These are phyloP conservation scores for Acanthopleura granulata DNA, from an alignment of 2,888 invertebrate species.

Conservation along the genomic window DNA sequence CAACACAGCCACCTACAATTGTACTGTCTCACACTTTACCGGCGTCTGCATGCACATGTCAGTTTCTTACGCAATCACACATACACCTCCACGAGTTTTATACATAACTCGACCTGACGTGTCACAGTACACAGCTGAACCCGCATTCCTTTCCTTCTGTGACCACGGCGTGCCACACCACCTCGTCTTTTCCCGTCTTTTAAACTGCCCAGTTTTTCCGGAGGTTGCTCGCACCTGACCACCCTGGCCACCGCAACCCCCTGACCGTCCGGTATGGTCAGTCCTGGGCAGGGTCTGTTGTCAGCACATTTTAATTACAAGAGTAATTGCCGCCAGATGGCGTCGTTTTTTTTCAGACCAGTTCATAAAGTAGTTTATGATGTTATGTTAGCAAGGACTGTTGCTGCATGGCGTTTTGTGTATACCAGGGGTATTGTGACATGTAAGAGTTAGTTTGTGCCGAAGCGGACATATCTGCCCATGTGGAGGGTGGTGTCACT, in stretches of 20 bases:
- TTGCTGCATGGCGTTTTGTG: conserved; percentile 15
- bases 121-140: too few species aligned
- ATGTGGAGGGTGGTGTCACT: conserved; percentile 15
- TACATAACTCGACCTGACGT: background rate
- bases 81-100: background rate
- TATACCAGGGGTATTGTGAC: conserved; percentile 16
- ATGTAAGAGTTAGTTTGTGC: conserved; percentile 9
- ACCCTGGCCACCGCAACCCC: too few species aligned
- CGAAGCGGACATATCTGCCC: conserved; percentile 8
- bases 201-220: too few species aligned
- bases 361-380: background rate
- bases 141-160: too few species aligned
- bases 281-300: background rate
- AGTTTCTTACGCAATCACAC: conserved; percentile 8
- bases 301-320: background rate
- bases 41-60: background rate
- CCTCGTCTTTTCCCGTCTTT: too few species aligned
- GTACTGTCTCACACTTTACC: conserved; percentile 7
- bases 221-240: too few species aligned
- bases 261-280: too few species aligned
- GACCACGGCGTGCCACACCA: too few species aligned
- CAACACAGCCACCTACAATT: conserved; percentile 6
- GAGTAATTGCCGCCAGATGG: background rate
- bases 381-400: conserved; percentile 10
- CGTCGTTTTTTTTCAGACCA: conserved; percentile 2